Base-by-base conservation (phyloP, 92 coral and sea anemone genomes). In the Phymanthus crucifer region DNA sequence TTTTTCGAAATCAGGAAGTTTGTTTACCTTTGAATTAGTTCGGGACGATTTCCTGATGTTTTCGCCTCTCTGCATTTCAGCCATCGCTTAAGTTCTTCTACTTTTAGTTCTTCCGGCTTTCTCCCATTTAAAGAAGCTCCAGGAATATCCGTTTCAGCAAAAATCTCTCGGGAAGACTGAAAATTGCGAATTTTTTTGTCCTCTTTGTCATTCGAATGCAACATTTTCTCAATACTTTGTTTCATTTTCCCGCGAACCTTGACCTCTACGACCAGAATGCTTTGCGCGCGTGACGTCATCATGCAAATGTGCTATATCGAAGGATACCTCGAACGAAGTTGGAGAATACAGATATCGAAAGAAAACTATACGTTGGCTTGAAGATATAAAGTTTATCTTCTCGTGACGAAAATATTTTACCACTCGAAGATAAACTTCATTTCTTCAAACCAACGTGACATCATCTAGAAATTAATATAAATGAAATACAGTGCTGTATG, bases 11-110 rank as follows among this genome's bases (percentile, higher is more conserved):
- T 6, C 23, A 50, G 58, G n/a, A 21, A 3, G 58, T 50, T 13
- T 50, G 10, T 17, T 50, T 13, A 77, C 81, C 81, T 54, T 77
- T 54, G 61, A 24, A 75, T 50, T 3, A 75, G 69, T 75, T 75
- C 34, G 21, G 9, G 29, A 56, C 79, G 73, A 38, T 75, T 77
- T 61, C 81, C 81, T 37, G 81, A 65, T 67, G 58, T 50, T 21
- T 50, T 50, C 16, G 58, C 58, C 16, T 50, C 58, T 50, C 58
- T 50, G 58, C 58, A 77, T 43, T 77, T 58, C 40, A 77, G 65
- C 81, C 81, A 77, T 54, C 81, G 61, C 82, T 78, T 78, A 45
- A 78, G 77, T 48, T 77, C 32, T 33, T 77, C 82, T 52, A 32
- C 66, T 58, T 56, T 35, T 57, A 34, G 50, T 46, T 77, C 70